Percentiles rank a stretch among this genome's conserved stretches.
These are phyloP conservation scores for Coelogynopora nodosa DNA, from an alignment of 2,888 invertebrate genomes.

Conservation along the genomic window DNA sequence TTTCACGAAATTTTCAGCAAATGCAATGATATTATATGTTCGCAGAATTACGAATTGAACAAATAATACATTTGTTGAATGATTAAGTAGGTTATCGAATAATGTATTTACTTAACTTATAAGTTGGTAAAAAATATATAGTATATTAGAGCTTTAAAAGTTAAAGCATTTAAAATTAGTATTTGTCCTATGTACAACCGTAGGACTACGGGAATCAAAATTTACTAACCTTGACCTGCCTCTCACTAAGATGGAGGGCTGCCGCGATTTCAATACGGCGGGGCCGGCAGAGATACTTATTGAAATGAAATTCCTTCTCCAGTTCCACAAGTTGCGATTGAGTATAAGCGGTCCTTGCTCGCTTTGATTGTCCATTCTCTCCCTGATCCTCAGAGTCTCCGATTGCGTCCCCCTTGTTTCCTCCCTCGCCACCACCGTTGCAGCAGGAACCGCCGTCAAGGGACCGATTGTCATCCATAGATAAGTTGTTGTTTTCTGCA, in stretches of 20 bases:
- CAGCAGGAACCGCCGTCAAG: not conserved
- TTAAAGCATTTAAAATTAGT: not conserved
- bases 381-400: not conserved
- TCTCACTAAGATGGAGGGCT: slow-evolving; percentile 88
- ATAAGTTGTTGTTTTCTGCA: not conserved
- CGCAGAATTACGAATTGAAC: too few species aligned
- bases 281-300: slow-evolving; percentile 92
- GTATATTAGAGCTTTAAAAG: not conserved
- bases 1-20: too few species aligned
- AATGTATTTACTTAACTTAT: too few species aligned
- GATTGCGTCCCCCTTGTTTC: not conserved
- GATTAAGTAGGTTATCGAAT: too few species aligned
- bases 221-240: slow-evolving; percentile 73
- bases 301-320: slow-evolving; percentile 97
- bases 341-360: slow-evolving; percentile 93
- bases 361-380: slow-evolving; percentile 65
- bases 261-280: slow-evolving; percentile 95
- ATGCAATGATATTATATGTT: too few species aligned
- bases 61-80: too few species aligned
- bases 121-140: too few species aligned
- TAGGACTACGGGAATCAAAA: too few species aligned
- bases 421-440: not conserved
- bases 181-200: too few species aligned
- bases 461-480: not conserved
- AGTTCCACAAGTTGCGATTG: slow-evolving; percentile 93